Conservation (phyloP, 2,888 invertebrate genomes). For the Eutolmus rufibarbis region DNA sequence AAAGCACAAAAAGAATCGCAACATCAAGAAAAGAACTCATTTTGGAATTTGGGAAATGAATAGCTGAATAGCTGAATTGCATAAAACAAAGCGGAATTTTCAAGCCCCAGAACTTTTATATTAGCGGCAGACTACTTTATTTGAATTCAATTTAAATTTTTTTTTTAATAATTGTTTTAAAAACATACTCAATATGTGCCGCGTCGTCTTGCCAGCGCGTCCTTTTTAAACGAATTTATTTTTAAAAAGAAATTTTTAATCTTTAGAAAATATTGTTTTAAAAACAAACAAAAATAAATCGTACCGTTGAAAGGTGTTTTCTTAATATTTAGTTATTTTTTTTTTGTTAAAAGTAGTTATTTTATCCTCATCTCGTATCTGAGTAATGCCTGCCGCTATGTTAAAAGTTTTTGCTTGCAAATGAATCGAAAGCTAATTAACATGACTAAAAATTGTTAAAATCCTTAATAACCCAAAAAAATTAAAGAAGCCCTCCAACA, state of each 20-base stretch:
- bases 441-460: neutral
- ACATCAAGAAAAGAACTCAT: neutral
- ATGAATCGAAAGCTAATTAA: constrained; percentile 1
- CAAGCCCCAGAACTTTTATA: constrained; percentile 25
- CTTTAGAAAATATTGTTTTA: neutral
- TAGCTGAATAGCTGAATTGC: neutral
- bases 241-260: neutral
- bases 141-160: neutral
- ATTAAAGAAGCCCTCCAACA: neutral
- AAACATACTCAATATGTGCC: neutral
- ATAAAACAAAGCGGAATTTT: constrained; percentile 5
- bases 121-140: constrained; percentile 29
- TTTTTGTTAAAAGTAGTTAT: neutral
- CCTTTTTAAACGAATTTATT: neutral
- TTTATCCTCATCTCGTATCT: neutral
- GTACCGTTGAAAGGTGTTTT: neutral
- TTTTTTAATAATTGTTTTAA: neutral
- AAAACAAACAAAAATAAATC: neutral
- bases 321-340: neutral
- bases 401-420: constrained; percentile 34
- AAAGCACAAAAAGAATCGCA: neutral
- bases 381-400: constrained; percentile 28
- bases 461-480: neutral
- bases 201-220: neutral
- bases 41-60: neutral